Conservation (phyloP, 2,888 invertebrate genomes). For the Seira ritae region DNA sequence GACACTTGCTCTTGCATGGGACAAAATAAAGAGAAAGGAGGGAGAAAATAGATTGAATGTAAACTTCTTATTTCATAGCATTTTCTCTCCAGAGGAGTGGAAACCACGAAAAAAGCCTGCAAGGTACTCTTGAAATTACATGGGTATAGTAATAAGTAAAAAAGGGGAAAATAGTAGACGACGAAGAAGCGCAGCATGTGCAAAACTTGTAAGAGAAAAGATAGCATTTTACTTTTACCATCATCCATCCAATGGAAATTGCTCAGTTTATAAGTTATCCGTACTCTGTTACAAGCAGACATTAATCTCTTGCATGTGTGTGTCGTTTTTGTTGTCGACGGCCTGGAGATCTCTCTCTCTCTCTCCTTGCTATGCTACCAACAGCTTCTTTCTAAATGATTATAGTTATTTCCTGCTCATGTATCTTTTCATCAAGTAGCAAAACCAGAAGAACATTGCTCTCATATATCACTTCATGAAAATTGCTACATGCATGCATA, state of each 20-base stretch:
- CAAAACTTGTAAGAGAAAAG: constrained; percentile 32
- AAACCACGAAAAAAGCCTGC: background rate
- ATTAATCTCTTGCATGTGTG: constrained; percentile 53
- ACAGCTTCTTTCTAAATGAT: constrained; percentile 20
- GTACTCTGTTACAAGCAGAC: constrained; percentile 31
- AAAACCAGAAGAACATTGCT: constrained; percentile 30
- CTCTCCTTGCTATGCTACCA: background rate
- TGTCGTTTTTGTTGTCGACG: constrained; percentile 35
- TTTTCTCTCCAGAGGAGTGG: background rate
- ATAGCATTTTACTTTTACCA: constrained; percentile 32
- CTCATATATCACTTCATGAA: background rate
- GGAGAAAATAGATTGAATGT: constrained; percentile 7
- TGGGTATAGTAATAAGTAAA: background rate
- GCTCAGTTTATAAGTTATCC: constrained; percentile 51
- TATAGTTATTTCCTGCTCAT: constrained; percentile 4
- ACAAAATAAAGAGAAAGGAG: constrained; percentile 9
- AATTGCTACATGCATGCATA: background rate
- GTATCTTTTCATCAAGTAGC: constrained; percentile 19
- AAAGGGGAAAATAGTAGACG: constrained; percentile 17
- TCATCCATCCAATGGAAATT: constrained; percentile 36
- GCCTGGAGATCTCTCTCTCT: constrained; percentile 26
- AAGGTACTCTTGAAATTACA: constrained; percentile 1
- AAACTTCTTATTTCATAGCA: background rate
- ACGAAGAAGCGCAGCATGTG: constrained; percentile 31
- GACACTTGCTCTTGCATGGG: constrained; percentile 21